Evolutionary conservation across 2,888 invertebrate species (phyloP).

Genomic region (Pandemis corylana): DNA sequence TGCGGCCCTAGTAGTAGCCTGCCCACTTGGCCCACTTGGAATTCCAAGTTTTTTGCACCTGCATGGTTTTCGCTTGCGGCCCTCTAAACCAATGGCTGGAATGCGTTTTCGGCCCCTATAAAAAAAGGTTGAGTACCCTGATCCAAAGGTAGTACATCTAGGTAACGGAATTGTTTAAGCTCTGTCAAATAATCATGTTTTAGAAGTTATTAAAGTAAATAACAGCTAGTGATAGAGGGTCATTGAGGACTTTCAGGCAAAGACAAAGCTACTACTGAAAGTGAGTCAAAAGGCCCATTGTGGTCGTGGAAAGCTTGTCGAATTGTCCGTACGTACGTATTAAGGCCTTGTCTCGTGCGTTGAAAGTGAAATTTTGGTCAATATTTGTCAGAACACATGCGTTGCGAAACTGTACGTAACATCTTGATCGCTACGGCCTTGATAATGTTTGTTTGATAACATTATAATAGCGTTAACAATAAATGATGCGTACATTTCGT

Average conservation of each 20-base stretch:
- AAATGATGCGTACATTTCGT: slow-evolving; percentile 4
- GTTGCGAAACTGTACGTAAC: slow-evolving; percentile 50
- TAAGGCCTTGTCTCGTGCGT: slow-evolving; percentile 46
- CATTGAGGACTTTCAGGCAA: slow-evolving; percentile 28
- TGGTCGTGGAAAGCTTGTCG: slow-evolving; percentile 60
- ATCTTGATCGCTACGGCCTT: slow-evolving; percentile 39
- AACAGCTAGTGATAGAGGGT: neutral
- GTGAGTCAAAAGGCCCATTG: slow-evolving; percentile 34
- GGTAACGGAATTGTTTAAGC: neutral
- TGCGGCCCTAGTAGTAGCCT: too few species aligned
- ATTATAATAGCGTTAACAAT: slow-evolving; percentile 26
- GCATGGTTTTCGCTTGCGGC: too few species aligned
- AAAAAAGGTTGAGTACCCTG: too few species aligned
- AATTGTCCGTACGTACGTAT: slow-evolving; percentile 50
- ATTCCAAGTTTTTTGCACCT: too few species aligned
- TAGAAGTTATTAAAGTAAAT: neutral
- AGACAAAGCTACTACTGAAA: slow-evolving; percentile 34
- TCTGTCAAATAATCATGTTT: neutral
- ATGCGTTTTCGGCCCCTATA: too few species aligned
- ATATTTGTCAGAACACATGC: slow-evolving; percentile 65
- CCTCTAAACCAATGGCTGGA: too few species aligned
- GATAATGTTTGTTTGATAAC: slow-evolving; percentile 35
- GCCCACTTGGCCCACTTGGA: too few species aligned
- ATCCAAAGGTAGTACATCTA: neutral
- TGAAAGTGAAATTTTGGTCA: slow-evolving; percentile 76